Conservation (phyloP, 2,797 vertebrate species). For the Trematomus bernacchii region DNA sequence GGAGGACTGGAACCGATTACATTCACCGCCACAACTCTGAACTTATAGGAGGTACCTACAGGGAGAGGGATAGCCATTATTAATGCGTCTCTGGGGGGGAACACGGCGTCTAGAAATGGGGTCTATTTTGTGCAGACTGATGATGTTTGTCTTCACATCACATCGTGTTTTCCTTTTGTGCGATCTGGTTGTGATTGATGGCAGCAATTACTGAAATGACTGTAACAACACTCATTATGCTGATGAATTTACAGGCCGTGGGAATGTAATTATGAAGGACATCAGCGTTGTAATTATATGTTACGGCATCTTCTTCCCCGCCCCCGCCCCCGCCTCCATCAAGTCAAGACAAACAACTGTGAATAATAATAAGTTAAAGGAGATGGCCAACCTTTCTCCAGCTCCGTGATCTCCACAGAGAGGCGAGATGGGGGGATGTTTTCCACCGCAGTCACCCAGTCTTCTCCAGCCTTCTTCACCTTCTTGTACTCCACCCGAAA, state of each 20-base stretch:
- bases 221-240: constrained; percentile 73
- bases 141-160: constrained; percentile 57
- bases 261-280: constrained; percentile 72
- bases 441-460: constrained; percentile 94
- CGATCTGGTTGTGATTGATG: constrained; percentile 69
- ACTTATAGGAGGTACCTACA: constrained; percentile 95
- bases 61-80: constrained; percentile 4
- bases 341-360: constrained; percentile 30
- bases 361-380: constrained; percentile 29
- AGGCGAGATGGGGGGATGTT: constrained; percentile 96
- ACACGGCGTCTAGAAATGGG: neutral
- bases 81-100: constrained; percentile 23
- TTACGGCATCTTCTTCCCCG: constrained; percentile 33
- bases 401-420: constrained; percentile 94
- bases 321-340: constrained; percentile 18
- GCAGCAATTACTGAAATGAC: constrained; percentile 72
- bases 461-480: constrained; percentile 90
- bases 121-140: constrained; percentile 41
- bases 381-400: constrained; percentile 92
- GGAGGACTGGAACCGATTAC: constrained; percentile 96
- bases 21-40: constrained; percentile 95
- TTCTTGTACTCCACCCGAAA: constrained; percentile 97
- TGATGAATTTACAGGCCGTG: constrained; percentile 73
- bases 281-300: constrained; percentile 66
- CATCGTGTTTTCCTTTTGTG: constrained; percentile 58